Percentiles rank a stretch among this genome's conserved stretches.
phyloP scores from a whole-genome alignment of 2,888 invertebrate genomes.

The Dexiosoma caninum region DNA sequence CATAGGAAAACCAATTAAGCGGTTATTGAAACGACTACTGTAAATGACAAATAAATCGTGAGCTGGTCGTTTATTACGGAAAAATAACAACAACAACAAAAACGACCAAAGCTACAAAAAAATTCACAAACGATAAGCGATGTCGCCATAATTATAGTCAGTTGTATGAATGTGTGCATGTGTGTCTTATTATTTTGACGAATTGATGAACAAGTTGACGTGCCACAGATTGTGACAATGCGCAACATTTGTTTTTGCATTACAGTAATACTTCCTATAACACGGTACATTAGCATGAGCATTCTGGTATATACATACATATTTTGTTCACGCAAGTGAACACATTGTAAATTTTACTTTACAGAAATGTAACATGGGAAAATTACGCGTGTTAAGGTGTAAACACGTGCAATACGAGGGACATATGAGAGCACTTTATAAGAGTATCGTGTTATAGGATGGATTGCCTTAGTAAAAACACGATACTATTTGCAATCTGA shows the following conservation, averaged over 20 bases:
- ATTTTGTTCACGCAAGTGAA: too few species aligned
- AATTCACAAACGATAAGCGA: conserved; percentile 11
- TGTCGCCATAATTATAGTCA: conserved; percentile 11
- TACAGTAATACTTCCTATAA: too few species aligned
- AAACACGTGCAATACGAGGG: too few species aligned
- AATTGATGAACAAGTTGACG: conserved; percentile 75
- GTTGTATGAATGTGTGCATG: background rate
- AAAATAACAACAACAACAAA: too few species aligned
- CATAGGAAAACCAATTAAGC: conserved; percentile 72
- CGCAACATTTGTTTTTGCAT: conserved; percentile 77
- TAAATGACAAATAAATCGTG: conserved; percentile 74
- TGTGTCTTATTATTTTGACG: conserved; percentile 68
- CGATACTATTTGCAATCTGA: conserved; percentile 22
- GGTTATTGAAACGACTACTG: conserved; percentile 69
- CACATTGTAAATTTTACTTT: too few species aligned
- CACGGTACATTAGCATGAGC: too few species aligned
- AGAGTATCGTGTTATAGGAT: too few species aligned
- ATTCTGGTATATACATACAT: too few species aligned
- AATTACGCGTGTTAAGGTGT: too few species aligned
- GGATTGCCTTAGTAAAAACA: conserved; percentile 73
- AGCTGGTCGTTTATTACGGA: conserved; percentile 53
- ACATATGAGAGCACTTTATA: too few species aligned
- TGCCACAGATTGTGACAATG: conserved; percentile 73
- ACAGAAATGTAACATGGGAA: too few species aligned
- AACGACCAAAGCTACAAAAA: background rate